Conservation (phyloP, 2,113 vertebrate species). For the Halichoeres trimaculatus region DNA sequence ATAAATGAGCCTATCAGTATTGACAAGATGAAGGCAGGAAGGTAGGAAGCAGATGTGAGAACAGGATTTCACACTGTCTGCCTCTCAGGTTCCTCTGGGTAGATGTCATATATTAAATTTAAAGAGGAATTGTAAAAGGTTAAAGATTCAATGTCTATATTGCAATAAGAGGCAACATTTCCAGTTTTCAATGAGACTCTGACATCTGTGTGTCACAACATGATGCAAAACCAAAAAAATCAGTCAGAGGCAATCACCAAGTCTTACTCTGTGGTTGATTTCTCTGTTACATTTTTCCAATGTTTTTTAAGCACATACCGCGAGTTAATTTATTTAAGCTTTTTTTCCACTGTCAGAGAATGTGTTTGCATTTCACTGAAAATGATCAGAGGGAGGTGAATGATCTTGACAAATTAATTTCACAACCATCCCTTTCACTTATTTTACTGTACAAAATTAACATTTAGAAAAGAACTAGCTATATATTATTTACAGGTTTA, state of each 20-base stretch:
- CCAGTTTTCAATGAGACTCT: not conserved
- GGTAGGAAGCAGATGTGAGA: conserved; percentile 36
- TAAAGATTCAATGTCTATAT: conserved; percentile 65
- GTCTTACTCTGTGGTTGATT: conserved; percentile 23
- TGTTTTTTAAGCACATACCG: conserved; percentile 39
- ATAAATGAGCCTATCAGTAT: conserved; percentile 10
- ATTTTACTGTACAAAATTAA: conserved; percentile 77
- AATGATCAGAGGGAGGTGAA: conserved; percentile 34
- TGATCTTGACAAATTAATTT: conserved; percentile 44
- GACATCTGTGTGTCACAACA: not conserved
- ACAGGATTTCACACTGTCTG: conserved; percentile 21
- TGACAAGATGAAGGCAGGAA: conserved; percentile 24
- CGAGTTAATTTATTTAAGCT: conserved; percentile 19
- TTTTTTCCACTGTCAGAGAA: conserved; percentile 22
- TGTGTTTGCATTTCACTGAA: conserved; percentile 43
- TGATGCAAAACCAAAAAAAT: too few species aligned
- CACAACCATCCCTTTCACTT: conserved; percentile 63
- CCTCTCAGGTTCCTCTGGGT: conserved; percentile 42
- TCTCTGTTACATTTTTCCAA: conserved; percentile 46
- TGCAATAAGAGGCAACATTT: conserved; percentile 62
- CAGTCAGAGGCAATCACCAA: not conserved
- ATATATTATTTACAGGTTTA: conserved; percentile 82
- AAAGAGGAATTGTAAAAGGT: conserved; percentile 74
- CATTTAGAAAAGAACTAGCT: conserved; percentile 80
- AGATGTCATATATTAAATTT: conserved; percentile 67